These are phyloP conservation scores for Hylomyscus alleni DNA, from an alignment of 2,797 vertebrate species.

Conservation along the genomic window DNA sequence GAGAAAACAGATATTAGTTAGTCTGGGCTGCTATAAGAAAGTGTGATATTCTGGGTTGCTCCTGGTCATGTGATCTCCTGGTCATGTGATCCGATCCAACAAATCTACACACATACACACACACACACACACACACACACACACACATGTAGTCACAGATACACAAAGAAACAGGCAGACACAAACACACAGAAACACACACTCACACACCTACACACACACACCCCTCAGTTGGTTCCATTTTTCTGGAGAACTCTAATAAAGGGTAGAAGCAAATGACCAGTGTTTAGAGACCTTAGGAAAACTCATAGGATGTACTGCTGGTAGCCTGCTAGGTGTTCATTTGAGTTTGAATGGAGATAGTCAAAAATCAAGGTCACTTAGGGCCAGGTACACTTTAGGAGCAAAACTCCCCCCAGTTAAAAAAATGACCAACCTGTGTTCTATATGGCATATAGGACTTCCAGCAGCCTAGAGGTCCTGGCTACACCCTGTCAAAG, in stretches of 20 bases:
- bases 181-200: not conserved
- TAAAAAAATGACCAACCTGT: not conserved
- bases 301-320: not conserved
- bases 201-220: not conserved
- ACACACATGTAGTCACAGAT: not conserved
- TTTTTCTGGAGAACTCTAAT: not conserved
- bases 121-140: not conserved
- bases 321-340: too few relatives aligned
- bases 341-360: not conserved
- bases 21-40: not conserved
- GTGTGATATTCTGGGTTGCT: too few relatives aligned
- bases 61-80: not conserved
- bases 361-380: not conserved
- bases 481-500: not conserved
- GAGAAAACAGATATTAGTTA: not conserved
- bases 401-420: not conserved
- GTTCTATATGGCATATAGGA: not conserved
- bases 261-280: not conserved
- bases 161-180: not conserved
- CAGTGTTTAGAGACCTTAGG: rapidly evolving
- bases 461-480: not conserved
- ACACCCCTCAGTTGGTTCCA: too few relatives aligned
- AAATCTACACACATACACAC: not conserved
- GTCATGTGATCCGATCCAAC: not conserved
- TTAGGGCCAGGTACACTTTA: not conserved